A percentile compares a stretch with the other conserved stretches of the same genome.
Conservation (phyloP, 1,140 invertebrate genomes). For the Lanistes nyassanus region DNA sequence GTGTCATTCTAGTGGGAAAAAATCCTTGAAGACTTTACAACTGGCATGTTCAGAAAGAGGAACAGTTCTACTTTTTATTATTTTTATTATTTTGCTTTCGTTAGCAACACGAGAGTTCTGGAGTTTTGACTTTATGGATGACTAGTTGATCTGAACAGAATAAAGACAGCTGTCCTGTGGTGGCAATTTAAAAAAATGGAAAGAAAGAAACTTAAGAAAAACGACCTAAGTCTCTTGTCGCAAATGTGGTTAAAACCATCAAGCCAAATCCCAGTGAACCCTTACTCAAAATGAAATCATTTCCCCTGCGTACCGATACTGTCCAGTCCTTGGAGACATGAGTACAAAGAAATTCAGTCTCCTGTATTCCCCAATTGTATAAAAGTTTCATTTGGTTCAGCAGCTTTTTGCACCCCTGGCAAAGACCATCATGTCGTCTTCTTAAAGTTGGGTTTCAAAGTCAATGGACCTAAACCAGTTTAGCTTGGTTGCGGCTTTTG, state of each 20-base stretch:
- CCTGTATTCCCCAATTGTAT: too few species aligned
- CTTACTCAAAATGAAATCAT: neutral
- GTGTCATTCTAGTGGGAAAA: neutral
- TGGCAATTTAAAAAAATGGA: neutral
- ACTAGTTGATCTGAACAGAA: neutral
- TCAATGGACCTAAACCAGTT: too few species aligned
- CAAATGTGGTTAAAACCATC: neutral
- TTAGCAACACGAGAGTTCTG: neutral
- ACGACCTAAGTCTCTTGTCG: neutral
- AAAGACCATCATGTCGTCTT: too few species aligned
- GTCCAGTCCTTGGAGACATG: neutral
- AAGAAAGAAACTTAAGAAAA: conserved; percentile 5
- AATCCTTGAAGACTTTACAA: neutral
- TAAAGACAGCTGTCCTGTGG: neutral
- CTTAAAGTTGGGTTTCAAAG: too few species aligned
- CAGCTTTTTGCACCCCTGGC: too few species aligned
- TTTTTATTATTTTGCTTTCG: neutral
- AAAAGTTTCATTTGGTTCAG: too few species aligned
- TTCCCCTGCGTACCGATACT: neutral
- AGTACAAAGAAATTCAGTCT: too few species aligned
- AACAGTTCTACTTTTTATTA: neutral
- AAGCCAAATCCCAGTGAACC: neutral
- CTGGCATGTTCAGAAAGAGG: neutral
- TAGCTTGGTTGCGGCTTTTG: too few species aligned
- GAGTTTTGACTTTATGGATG: neutral